A percentile compares a stretch with the other conserved stretches of the same genome.
These are phyloP conservation scores for Corythornis cristatus DNA, from an alignment of 2,113 vertebrate genomes.

Conservation along the genomic window DNA sequence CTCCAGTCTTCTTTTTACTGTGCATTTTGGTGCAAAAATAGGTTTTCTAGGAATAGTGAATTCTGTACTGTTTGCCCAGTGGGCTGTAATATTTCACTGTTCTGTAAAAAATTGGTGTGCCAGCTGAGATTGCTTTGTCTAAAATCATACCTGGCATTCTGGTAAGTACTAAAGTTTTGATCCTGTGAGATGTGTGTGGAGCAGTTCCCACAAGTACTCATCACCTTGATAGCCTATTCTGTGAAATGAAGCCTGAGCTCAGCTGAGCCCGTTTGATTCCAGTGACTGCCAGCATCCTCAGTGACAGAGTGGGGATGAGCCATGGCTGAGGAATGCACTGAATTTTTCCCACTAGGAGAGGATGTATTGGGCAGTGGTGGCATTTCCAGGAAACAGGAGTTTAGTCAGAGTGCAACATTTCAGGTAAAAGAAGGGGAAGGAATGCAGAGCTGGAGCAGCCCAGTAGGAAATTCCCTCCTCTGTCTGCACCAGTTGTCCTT, in stretches of 20 bases:
- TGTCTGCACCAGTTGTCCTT: background rate
- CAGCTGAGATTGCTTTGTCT: background rate
- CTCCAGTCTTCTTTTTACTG: background rate
- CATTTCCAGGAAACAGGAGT: background rate
- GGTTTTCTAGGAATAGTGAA: background rate
- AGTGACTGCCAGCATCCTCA: background rate
- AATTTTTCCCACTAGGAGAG: background rate
- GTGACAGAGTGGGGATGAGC: background rate
- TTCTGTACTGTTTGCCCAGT: background rate
- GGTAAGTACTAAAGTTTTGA: background rate
- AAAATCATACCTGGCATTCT: background rate
- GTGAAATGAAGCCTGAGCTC: background rate
- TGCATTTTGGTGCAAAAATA: background rate
- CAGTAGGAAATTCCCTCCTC: background rate
- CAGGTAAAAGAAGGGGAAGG: background rate
- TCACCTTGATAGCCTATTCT: background rate
- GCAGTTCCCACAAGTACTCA: background rate
- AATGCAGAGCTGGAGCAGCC: background rate
- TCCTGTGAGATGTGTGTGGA: background rate
- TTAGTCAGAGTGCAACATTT: background rate
- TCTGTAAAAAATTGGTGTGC: rapidly evolving
- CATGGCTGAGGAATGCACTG: background rate
- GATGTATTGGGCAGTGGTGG: background rate
- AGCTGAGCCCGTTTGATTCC: background rate
- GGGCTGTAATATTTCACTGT: background rate